A percentile compares a stretch with the other conserved stretches of the same genome.
Conservation (phyloP, 2,888 invertebrate species). For the Pheosia tremula region DNA sequence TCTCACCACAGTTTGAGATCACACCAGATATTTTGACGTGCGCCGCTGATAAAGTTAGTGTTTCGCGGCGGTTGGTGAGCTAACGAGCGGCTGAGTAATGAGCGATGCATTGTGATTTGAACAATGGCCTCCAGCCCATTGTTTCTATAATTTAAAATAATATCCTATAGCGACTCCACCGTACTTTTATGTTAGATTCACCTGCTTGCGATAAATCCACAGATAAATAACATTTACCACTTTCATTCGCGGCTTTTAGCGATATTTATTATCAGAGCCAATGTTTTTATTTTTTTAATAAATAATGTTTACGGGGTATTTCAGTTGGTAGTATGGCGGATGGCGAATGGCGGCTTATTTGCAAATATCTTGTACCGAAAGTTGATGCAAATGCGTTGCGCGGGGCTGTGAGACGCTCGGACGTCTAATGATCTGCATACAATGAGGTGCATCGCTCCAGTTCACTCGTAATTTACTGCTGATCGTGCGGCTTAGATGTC, state of each 20-base stretch:
- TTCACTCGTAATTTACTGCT: conserved; percentile 75
- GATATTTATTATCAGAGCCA: conserved; percentile 5
- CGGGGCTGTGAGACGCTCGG: conserved; percentile 53
- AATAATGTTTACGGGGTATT: conserved; percentile 16
- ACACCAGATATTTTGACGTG: conserved; percentile 78
- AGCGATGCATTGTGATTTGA: conserved; percentile 77
- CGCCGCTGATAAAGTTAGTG: conserved; percentile 79
- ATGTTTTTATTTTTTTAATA: background rate
- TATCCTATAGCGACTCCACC: conserved; percentile 50
- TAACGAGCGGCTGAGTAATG: conserved; percentile 83
- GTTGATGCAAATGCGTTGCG: conserved; percentile 72
- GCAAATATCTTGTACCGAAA: conserved; percentile 67
- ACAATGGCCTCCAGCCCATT: conserved; percentile 77
- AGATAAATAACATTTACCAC: conserved; percentile 35
- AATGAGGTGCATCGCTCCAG: conserved; percentile 74
- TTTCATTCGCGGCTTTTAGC: conserved; percentile 34
- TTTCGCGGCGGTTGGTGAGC: conserved; percentile 72
- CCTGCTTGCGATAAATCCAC: conserved; percentile 42
- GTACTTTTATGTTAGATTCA: conserved; percentile 20
- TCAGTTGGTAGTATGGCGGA: conserved; percentile 38
- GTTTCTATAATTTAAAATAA: conserved; percentile 79
- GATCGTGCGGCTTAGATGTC: conserved; percentile 72
- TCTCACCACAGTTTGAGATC: conserved; percentile 59
- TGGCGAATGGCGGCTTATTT: conserved; percentile 47
- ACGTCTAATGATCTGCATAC: conserved; percentile 74